A percentile compares a stretch with the other conserved stretches of the same genome.
Conservation (phyloP, 2,113 vertebrate species). For the Pardalotus punctatus region DNA sequence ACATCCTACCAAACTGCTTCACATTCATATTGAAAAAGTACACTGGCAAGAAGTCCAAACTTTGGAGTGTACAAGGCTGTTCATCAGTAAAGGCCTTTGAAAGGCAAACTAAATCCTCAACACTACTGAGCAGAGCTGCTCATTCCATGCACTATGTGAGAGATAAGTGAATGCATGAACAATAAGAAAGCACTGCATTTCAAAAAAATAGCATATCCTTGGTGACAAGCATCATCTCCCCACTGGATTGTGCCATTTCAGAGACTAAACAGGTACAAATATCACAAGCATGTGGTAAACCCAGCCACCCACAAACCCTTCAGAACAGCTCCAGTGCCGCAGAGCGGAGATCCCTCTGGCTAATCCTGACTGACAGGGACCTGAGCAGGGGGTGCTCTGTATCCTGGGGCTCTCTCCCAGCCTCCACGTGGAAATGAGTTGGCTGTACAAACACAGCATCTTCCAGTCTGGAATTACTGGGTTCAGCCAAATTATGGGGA, state of each 20-base stretch:
- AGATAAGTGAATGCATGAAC: not conserved
- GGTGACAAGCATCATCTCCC: not conserved
- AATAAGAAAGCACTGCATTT: not conserved
- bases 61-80: not conserved
- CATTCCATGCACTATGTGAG: rapidly evolving
- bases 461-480: not conserved
- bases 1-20: not conserved
- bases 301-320: not conserved
- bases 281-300: rapidly evolving
- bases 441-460: not conserved
- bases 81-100: not conserved
- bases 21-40: not conserved
- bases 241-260: not conserved
- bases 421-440: not conserved
- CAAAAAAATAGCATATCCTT: not conserved
- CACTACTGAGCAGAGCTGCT: not conserved
- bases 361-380: no score
- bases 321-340: not conserved
- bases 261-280: not conserved
- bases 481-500: not conserved
- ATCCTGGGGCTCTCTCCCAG: not conserved
- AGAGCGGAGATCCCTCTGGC: not conserved
- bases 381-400: not conserved
- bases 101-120: not conserved
- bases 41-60: not conserved